Conservation (phyloP, 2,888 invertebrate species). For the Plebejus argus region DNA sequence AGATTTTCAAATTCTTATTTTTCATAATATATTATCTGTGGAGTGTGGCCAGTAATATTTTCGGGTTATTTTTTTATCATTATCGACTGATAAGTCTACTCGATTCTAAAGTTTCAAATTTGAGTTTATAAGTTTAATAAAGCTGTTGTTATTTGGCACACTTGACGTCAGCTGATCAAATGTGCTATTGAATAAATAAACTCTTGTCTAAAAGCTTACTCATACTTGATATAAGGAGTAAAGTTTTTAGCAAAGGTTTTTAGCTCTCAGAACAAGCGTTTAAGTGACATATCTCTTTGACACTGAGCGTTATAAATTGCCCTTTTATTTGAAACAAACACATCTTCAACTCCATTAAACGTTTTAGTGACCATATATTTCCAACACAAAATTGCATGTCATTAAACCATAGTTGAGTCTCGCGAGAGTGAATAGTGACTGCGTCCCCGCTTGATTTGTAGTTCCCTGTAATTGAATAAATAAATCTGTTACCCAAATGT, state of each 20-base stretch:
- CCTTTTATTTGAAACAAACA: neutral
- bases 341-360: neutral
- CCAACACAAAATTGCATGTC: constrained; percentile 43
- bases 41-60: no score
- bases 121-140: no score
- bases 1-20: neutral
- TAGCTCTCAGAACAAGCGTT: neutral
- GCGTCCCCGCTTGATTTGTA: constrained; percentile 44
- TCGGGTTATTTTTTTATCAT: no score
- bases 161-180: no score
- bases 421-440: constrained; percentile 8
- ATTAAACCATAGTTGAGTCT: constrained; percentile 43
- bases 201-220: no score
- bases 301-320: neutral
- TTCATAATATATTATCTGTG: no score
- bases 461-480: constrained; percentile 46
- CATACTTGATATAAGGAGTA: no score
- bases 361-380: constrained; percentile 32
- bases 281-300: neutral
- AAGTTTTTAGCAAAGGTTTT: no score
- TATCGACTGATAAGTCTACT: no score
- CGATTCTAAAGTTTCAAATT: no score
- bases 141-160: no score
- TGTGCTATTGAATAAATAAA: no score
- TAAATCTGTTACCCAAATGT: constrained; percentile 44